These are phyloP conservation scores for Nephrotoma appendiculata DNA, from an alignment of 2,888 invertebrate species.

Conservation along the genomic window DNA sequence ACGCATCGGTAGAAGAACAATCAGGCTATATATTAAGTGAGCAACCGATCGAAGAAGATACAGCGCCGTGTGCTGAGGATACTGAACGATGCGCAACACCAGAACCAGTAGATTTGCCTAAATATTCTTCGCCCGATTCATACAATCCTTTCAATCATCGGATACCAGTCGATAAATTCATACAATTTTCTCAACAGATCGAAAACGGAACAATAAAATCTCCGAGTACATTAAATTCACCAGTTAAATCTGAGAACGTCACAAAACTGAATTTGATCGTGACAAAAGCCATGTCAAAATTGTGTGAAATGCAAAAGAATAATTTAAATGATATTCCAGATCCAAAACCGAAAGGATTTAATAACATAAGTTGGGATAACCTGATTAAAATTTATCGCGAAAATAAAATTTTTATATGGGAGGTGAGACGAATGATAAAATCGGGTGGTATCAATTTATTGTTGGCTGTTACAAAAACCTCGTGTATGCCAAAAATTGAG, in stretches of 20 bases:
- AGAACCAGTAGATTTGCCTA: background rate
- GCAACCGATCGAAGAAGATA: background rate
- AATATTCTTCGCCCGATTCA: background rate
- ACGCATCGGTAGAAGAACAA: background rate
- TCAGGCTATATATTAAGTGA: no score
- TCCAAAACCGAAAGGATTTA: constrained; percentile 15
- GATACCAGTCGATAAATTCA: background rate
- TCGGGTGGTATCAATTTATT: constrained; percentile 12
- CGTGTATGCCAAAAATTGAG: constrained; percentile 25
- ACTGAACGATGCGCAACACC: background rate
- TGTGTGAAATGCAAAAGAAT: constrained; percentile 21
- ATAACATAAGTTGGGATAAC: constrained; percentile 9
- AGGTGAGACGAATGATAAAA: constrained; percentile 18
- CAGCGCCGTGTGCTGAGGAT: background rate
- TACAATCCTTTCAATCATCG: background rate
- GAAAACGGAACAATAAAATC: background rate
- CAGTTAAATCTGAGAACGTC: background rate
- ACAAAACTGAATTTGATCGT: constrained; percentile 11
- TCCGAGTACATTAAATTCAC: background rate
- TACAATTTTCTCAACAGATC: background rate
- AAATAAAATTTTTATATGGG: constrained; percentile 25
- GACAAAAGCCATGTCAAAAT: constrained; percentile 12
- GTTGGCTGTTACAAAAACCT: constrained; percentile 24
- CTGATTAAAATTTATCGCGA: constrained; percentile 17
- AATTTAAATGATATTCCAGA: constrained; percentile 26